phyloP scores from a whole-genome alignment of 23 tunicate species.

The Styela clava region DNA sequence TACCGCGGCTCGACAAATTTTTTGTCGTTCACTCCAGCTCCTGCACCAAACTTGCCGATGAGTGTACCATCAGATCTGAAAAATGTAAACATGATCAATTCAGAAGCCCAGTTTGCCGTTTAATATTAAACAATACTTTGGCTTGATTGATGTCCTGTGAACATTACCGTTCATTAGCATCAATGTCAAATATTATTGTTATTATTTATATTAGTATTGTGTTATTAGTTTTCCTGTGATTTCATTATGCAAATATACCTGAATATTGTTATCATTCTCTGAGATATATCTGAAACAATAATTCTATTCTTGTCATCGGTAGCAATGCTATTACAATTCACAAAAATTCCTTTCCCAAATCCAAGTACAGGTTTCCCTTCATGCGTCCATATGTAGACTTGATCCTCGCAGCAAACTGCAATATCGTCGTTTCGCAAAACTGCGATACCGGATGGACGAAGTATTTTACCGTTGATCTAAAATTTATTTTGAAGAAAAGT shows the following conservation, averaged over 20 bases:
- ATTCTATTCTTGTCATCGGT: constrained; percentile 66
- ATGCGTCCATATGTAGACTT: constrained; percentile 90
- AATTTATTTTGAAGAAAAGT: too few species aligned
- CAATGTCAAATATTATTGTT: too few species aligned
- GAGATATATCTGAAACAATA: constrained; percentile 74
- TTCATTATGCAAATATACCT: too few species aligned
- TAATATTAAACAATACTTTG: too few species aligned
- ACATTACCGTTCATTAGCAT: too few species aligned
- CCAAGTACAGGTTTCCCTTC: constrained; percentile 82
- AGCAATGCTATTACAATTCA: constrained; percentile 84
- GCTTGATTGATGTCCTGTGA: too few species aligned
- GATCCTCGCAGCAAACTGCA: constrained; percentile 90
- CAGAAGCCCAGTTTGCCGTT: too few species aligned
- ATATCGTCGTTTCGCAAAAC: constrained; percentile 81
- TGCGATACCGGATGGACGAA: constrained; percentile 81
- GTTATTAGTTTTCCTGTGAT: too few species aligned
- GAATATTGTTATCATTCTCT: constrained; percentile 61
- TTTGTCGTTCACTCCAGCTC: constrained; percentile 42
- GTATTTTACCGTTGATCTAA: constrained; percentile 64
- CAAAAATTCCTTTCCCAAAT: constrained; percentile 80
- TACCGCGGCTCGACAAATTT: constrained; percentile 86
- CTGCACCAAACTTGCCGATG: constrained; percentile 9
- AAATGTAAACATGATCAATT: too few species aligned
- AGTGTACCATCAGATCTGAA: constrained; percentile 19
- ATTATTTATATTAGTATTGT: too few species aligned